Conservation (phyloP, 2,888 invertebrate genomes). For the Drosophila rubida region DNA sequence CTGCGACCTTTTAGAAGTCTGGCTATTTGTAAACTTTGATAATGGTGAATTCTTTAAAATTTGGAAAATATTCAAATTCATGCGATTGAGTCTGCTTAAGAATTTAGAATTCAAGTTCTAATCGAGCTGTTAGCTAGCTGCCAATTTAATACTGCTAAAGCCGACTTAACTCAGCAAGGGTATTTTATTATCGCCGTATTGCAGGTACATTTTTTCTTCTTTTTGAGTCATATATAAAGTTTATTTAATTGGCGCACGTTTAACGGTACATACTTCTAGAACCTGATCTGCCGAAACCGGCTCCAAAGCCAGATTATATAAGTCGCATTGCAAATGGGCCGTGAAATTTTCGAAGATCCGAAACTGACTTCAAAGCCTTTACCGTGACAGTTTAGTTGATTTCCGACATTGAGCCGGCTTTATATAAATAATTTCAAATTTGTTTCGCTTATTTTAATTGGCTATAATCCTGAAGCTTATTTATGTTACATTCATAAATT, state of each 20-base stretch:
- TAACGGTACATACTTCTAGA: slow-evolving; percentile 52
- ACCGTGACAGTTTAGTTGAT: background rate
- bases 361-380: slow-evolving; percentile 22
- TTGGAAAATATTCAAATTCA: background rate
- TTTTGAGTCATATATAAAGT: slow-evolving; percentile 3
- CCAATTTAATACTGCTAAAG: too few species aligned
- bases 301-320: slow-evolving; percentile 41
- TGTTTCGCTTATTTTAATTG: slow-evolving; percentile 13
- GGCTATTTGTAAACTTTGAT: background rate
- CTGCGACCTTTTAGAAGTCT: background rate
- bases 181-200: background rate
- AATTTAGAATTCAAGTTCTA: too few species aligned
- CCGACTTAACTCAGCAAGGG: background rate
- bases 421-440: background rate
- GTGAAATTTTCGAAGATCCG: slow-evolving; percentile 17
- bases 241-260: slow-evolving; percentile 36
- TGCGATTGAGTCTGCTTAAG: background rate
- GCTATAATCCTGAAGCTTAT: slow-evolving; percentile 2
- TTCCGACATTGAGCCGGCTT: background rate
- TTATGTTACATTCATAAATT: background rate
- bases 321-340: slow-evolving; percentile 19
- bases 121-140: too few species aligned
- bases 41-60: background rate
- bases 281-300: slow-evolving; percentile 63
- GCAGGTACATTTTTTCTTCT: background rate